Evolutionary conservation across 2,113 vertebrate species (phyloP).

Genomic region (Antidorcas marsupialis): DNA sequence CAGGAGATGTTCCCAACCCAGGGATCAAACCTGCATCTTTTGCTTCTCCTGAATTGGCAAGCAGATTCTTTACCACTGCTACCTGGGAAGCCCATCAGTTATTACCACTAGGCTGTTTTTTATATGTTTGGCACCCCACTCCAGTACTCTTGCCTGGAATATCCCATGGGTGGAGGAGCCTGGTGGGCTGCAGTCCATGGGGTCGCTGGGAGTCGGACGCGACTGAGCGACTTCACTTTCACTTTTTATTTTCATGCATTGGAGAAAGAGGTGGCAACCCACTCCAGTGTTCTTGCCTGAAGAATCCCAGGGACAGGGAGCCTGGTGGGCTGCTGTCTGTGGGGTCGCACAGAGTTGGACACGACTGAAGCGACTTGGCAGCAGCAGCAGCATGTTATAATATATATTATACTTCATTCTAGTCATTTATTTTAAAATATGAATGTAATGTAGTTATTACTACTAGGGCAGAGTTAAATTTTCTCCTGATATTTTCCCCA

Average conservation of each 20-base stretch:
- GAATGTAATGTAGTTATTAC: not conserved
- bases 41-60: not conserved
- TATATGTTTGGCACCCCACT: not conserved
- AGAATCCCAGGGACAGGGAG: too few relatives aligned
- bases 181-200: too few relatives aligned
- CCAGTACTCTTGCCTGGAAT: too few relatives aligned
- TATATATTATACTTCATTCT: not conserved
- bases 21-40: not conserved
- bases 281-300: too few relatives aligned
- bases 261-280: too few relatives aligned
- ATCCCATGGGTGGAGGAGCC: too few relatives aligned
- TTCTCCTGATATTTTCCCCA: not conserved
- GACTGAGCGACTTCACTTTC: too few relatives aligned
- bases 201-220: too few relatives aligned
- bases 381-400: not conserved
- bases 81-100: not conserved
- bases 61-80: not conserved
- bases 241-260: too few relatives aligned
- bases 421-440: not conserved
- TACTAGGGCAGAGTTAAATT: not conserved
- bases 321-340: too few relatives aligned
- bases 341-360: too few relatives aligned
- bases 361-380: too few relatives aligned
- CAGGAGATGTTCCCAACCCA: not conserved
- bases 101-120: not conserved